These are phyloP conservation scores for Sebastolobus alascanus DNA, from an alignment of 2,797 vertebrate species.

Conservation along the genomic window DNA sequence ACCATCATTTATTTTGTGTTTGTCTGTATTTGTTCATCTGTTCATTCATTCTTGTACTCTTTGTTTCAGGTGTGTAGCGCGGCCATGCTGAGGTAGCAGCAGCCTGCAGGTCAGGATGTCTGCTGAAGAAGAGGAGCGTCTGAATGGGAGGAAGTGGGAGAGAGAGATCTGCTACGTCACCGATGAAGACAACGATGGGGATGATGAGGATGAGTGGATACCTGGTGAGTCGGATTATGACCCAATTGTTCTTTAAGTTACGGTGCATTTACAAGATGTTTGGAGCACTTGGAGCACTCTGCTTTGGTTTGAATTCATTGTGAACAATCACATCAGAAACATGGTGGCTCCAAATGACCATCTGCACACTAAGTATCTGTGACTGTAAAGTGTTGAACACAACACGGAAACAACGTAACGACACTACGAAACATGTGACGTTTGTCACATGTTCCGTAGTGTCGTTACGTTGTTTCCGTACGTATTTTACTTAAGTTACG, in stretches of 20 bases:
- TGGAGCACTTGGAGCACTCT: not conserved
- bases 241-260: not conserved
- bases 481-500: too few relatives aligned
- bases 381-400: not conserved
- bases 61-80: slow-evolving; percentile 40
- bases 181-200: slow-evolving; percentile 52
- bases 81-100: slow-evolving; percentile 71
- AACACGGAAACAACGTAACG: too few relatives aligned
- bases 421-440: too few relatives aligned
- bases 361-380: not conserved
- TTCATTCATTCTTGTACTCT: not conserved
- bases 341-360: not conserved
- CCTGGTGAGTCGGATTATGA: slow-evolving; percentile 54
- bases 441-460: too few relatives aligned
- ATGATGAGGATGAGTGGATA: slow-evolving; percentile 59
- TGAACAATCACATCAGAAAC: not conserved
- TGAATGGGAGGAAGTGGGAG: slow-evolving; percentile 14
- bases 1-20: not conserved
- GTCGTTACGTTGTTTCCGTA: too few relatives aligned
- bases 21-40: not conserved
- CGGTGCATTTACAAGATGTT: not conserved
- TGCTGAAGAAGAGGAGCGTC: slow-evolving; percentile 55
- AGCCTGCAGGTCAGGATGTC: slow-evolving; percentile 63
- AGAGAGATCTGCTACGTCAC: slow-evolving; percentile 30
- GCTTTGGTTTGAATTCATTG: not conserved